Percentiles rank a stretch among this genome's conserved stretches.
Conservation (phyloP, 2,888 invertebrate genomes). For the Hedychridium roseum region DNA sequence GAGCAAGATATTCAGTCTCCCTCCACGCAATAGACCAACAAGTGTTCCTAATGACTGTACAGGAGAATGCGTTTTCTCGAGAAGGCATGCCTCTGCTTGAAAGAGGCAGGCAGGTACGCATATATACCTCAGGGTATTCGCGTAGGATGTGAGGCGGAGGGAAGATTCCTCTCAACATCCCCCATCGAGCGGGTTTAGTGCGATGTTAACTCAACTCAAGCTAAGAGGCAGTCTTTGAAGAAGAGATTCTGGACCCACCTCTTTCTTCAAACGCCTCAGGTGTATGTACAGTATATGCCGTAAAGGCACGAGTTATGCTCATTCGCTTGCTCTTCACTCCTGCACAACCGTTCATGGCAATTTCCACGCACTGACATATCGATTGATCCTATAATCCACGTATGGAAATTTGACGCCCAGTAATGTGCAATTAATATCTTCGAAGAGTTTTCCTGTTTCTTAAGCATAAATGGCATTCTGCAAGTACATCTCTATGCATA, state of each 20-base stretch:
- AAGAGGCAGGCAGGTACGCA: too few relatives aligned
- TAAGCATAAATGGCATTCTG: too few relatives aligned
- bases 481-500: too few relatives aligned
- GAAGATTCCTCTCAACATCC: conserved; percentile 11
- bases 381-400: too few relatives aligned
- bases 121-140: conserved; percentile 19
- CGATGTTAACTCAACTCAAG: conserved; percentile 5
- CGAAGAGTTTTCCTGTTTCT: too few relatives aligned
- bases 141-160: conserved; percentile 7
- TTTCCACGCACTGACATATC: too few relatives aligned
- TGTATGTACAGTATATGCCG: conserved; percentile 8
- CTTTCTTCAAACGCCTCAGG: too few relatives aligned
- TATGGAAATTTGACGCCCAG: too few relatives aligned
- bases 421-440: too few relatives aligned
- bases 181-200: conserved; percentile 15
- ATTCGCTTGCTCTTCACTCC: conserved; percentile 3
- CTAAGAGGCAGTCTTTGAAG: conserved; percentile 4
- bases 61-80: conserved; percentile 19
- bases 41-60: conserved; percentile 36
- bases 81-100: conserved; percentile 32
- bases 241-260: conserved; percentile 1
- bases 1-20: too few relatives aligned
- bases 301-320: conserved; percentile 6
- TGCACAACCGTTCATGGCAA: too few relatives aligned
- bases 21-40: conserved; percentile 22